Evolutionary conservation across 2,113 vertebrate species (phyloP), one percentile per base, ranked within the genome.

Genomic region (Nannospalax galili): DNA sequence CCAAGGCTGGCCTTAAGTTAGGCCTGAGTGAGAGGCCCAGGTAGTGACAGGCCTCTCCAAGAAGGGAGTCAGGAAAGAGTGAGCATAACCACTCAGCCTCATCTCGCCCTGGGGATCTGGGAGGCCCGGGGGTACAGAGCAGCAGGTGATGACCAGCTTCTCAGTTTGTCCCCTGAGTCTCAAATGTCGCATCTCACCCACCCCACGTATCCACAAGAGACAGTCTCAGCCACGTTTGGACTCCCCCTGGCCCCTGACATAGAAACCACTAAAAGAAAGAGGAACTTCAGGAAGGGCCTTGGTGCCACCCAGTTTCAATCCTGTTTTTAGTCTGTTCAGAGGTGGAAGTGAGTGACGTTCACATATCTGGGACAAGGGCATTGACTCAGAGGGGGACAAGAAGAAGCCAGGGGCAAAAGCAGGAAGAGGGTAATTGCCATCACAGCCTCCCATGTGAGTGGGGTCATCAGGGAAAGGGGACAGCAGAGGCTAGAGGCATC

Each of bases 181-280:
- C 62, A 56, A 1, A 5, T 22, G 64, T 35, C 48, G 3, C 1
- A 0, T 2, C 1, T 42, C 14, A 28, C 35, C 64, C 48, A 48
- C 42, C 40, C 42, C 40, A 37, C 52, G 60, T 32, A 69, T 60
- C 70, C 65, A 65, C 0, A 17, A 14, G 15, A 84, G 42, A 3
- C 0, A 37, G 30, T 79, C 56, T 37, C 14, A 19, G 56, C 73
- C 70, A 62, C 2, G 10, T 35, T 45, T 62, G 56, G 70, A 62
- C 85, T 74, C 85, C 58, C 85, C 85, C 70, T 35, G 70, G 22
- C 15, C 52, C 73, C 32, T 65, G 42, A 85, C 84, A 32, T 52
- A 92, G 72, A 95, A 87, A 94, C 6, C 24, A 56, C 26, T 42
- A 93, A 26, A 90, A 62, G 40, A 95, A 96, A 97, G 90, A 24